Base-by-base conservation (phyloP, 2,797 vertebrate genomes). In the Erethizon dorsatum region DNA sequence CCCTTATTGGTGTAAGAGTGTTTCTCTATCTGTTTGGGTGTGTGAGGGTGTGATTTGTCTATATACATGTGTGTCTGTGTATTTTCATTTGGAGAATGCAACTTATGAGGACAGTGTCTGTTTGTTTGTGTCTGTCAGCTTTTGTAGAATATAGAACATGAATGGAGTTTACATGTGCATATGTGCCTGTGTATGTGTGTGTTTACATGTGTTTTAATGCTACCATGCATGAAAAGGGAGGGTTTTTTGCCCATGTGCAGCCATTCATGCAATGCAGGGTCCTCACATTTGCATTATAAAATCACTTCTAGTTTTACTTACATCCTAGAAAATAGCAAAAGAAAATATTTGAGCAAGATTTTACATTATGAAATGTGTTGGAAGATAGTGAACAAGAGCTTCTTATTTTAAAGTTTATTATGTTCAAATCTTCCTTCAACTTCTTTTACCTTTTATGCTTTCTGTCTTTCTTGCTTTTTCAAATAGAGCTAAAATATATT, bases 1-100 rank as follows among this genome's bases (percentile, higher is more conserved):
- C 1, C 0, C 5, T 94, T 24, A 1, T 6, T 18, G 1, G 0
- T 18, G 14, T 2, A 18, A 73, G 37, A 33, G 11, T 33, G 37
- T 50, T 59, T 7, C 24, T 77, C 4, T 78, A 57, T 79, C 3
- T 17, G 28, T 82, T 10, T n/a, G 17, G 9, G 11, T 6, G 0
- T 33, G 20, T 14, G 10, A 63, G 17, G 24, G 12, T 33, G 12
- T 37, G 41, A 1, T 3, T 14, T 47, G 41, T 50, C 6, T 56
- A 31, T 20, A 1, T 13, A 14, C 14, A 7, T 4, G 8, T 78
- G 75, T 52, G 75, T 50, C 13, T 17, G 28, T 10, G 4, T 54
- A 15, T 50, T 3, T 33, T 56, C 69, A 37, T 22, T 33, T 33
- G 31, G 15, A 47, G 17, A 15, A 4, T 45, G 7, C 14, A 50